Evolutionary conservation across 1,140 invertebrate species (phyloP), one percentile per base, ranked within the genome.

Genomic region (Micrasema longulum): DNA sequence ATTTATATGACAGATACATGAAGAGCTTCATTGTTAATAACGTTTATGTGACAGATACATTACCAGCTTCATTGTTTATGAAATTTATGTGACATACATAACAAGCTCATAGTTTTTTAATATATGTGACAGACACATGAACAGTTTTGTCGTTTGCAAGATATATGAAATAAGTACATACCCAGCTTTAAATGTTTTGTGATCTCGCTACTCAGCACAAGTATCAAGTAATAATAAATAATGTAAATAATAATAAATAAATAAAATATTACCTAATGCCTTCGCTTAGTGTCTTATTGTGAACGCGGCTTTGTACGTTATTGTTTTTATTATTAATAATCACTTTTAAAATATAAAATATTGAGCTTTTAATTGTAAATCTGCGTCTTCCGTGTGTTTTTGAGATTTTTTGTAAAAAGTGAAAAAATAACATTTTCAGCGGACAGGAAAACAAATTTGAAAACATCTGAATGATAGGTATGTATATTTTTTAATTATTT

Each of bases 241-340:
- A 22, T 63, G n/a, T n/a, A n/a, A n/a, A n/a, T n/a, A n/a, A n/a
- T 50, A 64, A 52, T 50, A 52, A 50, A 50, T 35, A 55, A 65
- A 57, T 38, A 41, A 52, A 55, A 66, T 55, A 53, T 55, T 55
- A 68, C 38, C 16, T 18, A 66, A 62, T 68, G 73, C 73, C 73
- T 74, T 73, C 38, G 68, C 68, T 74, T 74, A 45, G 73, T 74
- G 73, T 74, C 73, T 74, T 74, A 74, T 67, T 57, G 68, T 69
- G 63, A 73, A 69, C 64, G 22, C 55, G 41, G 55, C 55, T 60
- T 60, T 60, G 14, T 41, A 2, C 20, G 55, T 7, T 60, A 48
- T 18, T 48, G 16, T 20, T 16, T 20, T 48, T 2, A 31, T 31
- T 4, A 31, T 31, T 31, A 31, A 31, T 53, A 7, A 48, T 18